Base-by-base conservation (phyloP, 2,113 vertebrate genomes). In the Cheilinus undulatus region DNA sequence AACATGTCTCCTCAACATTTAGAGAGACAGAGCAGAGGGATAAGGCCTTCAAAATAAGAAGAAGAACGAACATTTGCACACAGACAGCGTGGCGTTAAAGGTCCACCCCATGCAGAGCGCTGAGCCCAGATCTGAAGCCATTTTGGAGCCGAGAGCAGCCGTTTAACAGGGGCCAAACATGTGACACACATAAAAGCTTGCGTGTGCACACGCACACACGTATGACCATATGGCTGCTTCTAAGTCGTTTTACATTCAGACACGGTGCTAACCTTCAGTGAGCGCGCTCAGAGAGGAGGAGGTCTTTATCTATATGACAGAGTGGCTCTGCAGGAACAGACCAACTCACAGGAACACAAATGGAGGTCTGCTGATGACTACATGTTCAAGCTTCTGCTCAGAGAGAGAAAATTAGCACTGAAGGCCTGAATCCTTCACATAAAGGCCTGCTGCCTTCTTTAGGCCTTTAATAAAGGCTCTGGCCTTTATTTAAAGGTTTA, bases 91-190 rank as follows among this genome's bases (percentile, higher is more conserved):
- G 24, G 32, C 59, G 63, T 75, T 77, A 68, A 63, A 84, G 69
- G 2, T 68, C 40, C 32, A 60, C 42, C 48, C 50, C 22, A 48
- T 56, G 69, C 64, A 58, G 50, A 75, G 58, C 54, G 69, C 48
- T n/a, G n/a, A n/a, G n/a, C 49, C 77, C 32, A 67, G 60, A 83
- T 76, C 73, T 85, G 77, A 74, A 76, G 77, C 74, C 74, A 75
- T 85, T 63, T 83, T 71, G 77, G 77, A 77, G 74, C 56, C 71
- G 73, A 89, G 79, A 69, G 77, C 71, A 66, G 49, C 62, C 76
- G 49, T 78, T 77, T 79, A 80, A 84, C 77, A 73, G 61, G 49
- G 20, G 45, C 15, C 2, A 26, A 51, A 40, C 80, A 84, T 34
- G 63, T 84, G 73, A 77, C 58, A 45, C 65, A 77, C 70, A 73